These are phyloP conservation scores for Papilio gigon DNA, from an alignment of 2,888 invertebrate species.

Conservation along the genomic window DNA sequence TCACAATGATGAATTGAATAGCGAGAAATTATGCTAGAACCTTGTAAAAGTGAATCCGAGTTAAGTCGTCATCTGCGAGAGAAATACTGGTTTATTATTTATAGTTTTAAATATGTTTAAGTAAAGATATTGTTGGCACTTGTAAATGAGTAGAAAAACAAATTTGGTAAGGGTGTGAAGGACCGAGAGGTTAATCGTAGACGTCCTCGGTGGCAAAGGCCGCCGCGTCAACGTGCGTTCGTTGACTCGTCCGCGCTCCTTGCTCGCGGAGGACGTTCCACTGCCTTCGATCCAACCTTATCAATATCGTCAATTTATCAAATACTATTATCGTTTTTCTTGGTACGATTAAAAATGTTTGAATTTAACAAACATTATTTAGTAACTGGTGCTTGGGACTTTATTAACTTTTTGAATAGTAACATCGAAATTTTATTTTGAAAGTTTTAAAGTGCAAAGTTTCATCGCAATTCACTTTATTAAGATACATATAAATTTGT, in stretches of 20 bases:
- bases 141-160: slow-evolving; percentile 21
- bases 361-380: too few relatives aligned
- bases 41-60: neutral
- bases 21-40: neutral
- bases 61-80: neutral
- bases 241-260: slow-evolving; percentile 25
- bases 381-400: too few relatives aligned
- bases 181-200: slow-evolving; percentile 39
- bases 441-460: too few relatives aligned
- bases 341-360: neutral
- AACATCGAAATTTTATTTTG: neutral
- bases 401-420: too few relatives aligned
- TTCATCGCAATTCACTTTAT: too few relatives aligned
- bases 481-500: neutral
- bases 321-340: neutral
- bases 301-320: neutral
- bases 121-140: slow-evolving; percentile 12
- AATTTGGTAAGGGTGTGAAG: slow-evolving; percentile 29
- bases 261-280: neutral
- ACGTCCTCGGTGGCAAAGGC: slow-evolving; percentile 37
- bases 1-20: neutral
- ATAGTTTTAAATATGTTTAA: neutral
- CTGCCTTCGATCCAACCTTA: slow-evolving; percentile 3
- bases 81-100: neutral
- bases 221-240: slow-evolving; percentile 30